Evolutionary conservation across 1,140 invertebrate species (phyloP).

Genomic region (Dolichoris vasculosae): DNA sequence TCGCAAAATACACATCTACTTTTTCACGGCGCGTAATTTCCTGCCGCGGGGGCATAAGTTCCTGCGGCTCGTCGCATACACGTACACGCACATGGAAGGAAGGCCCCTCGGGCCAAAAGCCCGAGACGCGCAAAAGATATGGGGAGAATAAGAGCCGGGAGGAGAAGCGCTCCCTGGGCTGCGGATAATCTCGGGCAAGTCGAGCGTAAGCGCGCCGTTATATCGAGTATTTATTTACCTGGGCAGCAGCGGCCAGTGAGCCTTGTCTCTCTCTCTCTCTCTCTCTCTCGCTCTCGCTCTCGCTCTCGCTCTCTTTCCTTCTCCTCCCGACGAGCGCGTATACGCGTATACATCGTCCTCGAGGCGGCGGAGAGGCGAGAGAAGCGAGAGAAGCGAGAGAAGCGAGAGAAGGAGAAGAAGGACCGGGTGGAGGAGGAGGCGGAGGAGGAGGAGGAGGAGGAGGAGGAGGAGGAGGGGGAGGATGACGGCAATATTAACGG

Average conservation of each 20-base stretch:
- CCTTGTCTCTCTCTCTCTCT: neutral
- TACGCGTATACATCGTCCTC: neutral
- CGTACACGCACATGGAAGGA: neutral
- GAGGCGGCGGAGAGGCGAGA: neutral
- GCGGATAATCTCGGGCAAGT: slow-evolving; percentile 46
- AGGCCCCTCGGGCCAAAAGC: slow-evolving; percentile 11
- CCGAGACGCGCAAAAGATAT: slow-evolving; percentile 25
- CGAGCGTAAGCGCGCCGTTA: slow-evolving; percentile 47
- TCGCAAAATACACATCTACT: slow-evolving; percentile 4
- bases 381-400: neutral
- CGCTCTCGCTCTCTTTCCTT: neutral
- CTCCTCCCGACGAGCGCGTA: no score
- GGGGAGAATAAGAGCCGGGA: neutral
- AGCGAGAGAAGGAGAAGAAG: neutral
- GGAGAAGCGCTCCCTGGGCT: slow-evolving; percentile 1
- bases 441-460: neutral
- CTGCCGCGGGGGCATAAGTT: slow-evolving; percentile 4
- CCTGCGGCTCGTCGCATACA: neutral
- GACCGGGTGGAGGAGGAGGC: neutral
- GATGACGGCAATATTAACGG: slow-evolving; percentile 36
- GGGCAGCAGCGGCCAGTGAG: slow-evolving; percentile 22
- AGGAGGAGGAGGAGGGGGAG: neutral
- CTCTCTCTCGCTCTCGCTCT: neutral
- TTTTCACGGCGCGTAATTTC: slow-evolving; percentile 11
- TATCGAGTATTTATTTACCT: slow-evolving; percentile 51